phyloP scores from a whole-genome alignment of 2,113 vertebrate species.

The Tricholaema leucomelas region DNA sequence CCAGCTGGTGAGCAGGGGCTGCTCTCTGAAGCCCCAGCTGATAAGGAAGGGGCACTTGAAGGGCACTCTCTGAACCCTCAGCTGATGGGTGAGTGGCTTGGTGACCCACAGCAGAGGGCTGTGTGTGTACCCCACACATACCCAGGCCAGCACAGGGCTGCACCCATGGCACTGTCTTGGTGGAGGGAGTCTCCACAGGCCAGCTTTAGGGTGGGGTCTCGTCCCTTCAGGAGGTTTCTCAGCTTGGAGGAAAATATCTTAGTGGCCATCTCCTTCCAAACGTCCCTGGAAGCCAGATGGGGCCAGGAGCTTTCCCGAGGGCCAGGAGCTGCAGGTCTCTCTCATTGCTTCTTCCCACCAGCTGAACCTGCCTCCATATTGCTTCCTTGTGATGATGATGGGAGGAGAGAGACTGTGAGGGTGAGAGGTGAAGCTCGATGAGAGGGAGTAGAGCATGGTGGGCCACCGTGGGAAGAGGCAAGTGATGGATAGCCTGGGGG shows the following conservation, averaged over 20 bases:
- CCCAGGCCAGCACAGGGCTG: rapidly evolving
- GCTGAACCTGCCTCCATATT: neutral
- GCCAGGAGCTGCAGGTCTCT: neutral
- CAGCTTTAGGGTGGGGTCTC: neutral
- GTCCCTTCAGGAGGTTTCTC: neutral
- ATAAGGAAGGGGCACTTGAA: neutral
- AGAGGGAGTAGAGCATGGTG: neutral
- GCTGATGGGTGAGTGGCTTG: neutral
- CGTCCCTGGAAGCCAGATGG: neutral
- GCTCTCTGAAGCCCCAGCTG: neutral
- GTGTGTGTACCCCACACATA: neutral
- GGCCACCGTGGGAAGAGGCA: neutral
- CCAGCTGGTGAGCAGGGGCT: neutral
- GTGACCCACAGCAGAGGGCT: neutral
- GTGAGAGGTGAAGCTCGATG: neutral
- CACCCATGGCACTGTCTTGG: neutral
- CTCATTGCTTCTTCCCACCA: neutral
- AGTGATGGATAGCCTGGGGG: neutral
- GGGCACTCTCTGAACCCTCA: neutral
- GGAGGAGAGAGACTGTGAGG: neutral
- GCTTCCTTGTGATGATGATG: neutral
- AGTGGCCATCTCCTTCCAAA: neutral
- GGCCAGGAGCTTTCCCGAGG: neutral
- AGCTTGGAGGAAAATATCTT: neutral
- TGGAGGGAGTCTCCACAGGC: rapidly evolving